Evolutionary conservation across 2,797 vertebrate genomes (phyloP), one percentile per base, ranked within the genome.

Genomic region (Ctenochaetus hawaiiensis): DNA sequence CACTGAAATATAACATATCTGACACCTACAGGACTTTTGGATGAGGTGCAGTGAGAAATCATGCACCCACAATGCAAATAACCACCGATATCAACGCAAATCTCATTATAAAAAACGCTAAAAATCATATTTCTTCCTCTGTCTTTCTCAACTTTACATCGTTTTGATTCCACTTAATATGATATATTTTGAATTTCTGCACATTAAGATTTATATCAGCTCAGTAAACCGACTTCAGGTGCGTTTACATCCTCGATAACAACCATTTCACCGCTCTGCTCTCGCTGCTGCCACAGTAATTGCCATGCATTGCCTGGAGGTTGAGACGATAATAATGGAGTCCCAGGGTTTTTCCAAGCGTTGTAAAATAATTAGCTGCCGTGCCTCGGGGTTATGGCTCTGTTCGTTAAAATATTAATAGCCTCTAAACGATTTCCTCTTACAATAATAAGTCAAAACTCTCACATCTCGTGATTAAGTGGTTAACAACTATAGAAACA

Each of bases 361-460:
- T 94, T 94, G 92, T 93, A 93, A 94, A 94, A 95, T 95, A 95
- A 95, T 95, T 94, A 96, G 93, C 89, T 93, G 90, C 62, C 81
- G 84, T 85, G 95, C 95, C 94, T 92, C 83, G 90, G 92, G 95
- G 93, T 91, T 90, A 85, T 87, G 86, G 88, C 88, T 90, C 83
- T 84, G 92, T 93, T 93, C 92, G 89, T 93, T 94, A 93, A 93
- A 94, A 93, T 94, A 94, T 94, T 93, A 94, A 94, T 94, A 94
- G 93, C 92, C 92, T 93, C 91, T 93, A 94, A 94, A 94, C 92
- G 93, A 94, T 94, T 94, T 92, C 88, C 87, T 90, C 86, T 91
- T 89, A 87, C 90, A 93, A 94, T 94, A 94, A 93, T 93, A 92
- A 92, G 91, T 92, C 89, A 90, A 91, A 93, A 93, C 87, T 90